These are phyloP conservation scores for Cataglyphis altisquamis DNA, from an alignment of 2,888 invertebrate genomes.

Conservation along the genomic window DNA sequence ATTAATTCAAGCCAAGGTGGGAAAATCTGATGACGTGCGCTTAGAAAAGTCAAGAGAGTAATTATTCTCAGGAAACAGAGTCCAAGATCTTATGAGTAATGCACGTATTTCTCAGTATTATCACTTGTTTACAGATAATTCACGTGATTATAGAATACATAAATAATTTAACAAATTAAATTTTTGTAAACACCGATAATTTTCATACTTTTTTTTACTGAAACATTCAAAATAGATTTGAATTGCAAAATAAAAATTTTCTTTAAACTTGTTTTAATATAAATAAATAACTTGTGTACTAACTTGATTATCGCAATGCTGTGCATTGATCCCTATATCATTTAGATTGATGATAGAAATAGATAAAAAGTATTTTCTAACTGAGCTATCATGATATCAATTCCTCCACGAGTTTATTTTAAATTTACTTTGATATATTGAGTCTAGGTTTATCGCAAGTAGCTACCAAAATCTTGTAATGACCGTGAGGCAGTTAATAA, in stretches of 20 bases:
- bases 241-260: neutral
- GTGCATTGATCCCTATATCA: neutral
- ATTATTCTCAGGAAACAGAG: slow-evolving; percentile 33
- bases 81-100: slow-evolving; percentile 9
- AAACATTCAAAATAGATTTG: neutral
- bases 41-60: slow-evolving; percentile 24
- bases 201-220: neutral
- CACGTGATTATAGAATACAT: slow-evolving; percentile 1
- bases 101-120: neutral
- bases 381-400: neutral
- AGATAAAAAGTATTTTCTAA: neutral
- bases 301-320: neutral
- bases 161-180: slow-evolving; percentile 5
- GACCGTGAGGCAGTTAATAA: slow-evolving; percentile 10
- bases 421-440: neutral
- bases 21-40: slow-evolving; percentile 26
- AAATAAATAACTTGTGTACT: neutral
- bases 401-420: neutral
- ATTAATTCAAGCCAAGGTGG: neutral
- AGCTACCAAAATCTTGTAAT: neutral
- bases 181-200: slow-evolving; percentile 13
- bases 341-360: neutral
- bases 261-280: neutral
- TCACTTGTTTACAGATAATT: slow-evolving; percentile 31
- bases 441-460: neutral